Evolutionary conservation across 2,113 vertebrate genomes (phyloP).

Genomic region (Sapayoa aenigma): DNA sequence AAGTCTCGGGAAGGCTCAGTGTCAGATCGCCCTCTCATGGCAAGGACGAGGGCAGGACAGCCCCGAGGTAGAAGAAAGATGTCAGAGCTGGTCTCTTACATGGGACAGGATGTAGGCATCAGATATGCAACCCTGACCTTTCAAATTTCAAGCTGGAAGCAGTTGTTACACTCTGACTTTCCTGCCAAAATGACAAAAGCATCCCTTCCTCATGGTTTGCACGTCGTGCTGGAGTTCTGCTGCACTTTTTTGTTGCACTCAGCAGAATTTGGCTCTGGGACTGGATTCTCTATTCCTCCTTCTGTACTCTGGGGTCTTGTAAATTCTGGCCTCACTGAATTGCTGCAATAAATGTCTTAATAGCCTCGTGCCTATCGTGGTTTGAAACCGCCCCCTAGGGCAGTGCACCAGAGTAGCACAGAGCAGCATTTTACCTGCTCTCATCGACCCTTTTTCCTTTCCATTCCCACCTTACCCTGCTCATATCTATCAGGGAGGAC

Average conservation of each 20-base stretch:
- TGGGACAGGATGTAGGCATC: accelerated
- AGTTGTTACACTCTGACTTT: neutral
- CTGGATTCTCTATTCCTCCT: neutral
- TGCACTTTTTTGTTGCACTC: neutral
- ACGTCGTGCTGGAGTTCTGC: accelerated
- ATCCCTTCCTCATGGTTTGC: accelerated
- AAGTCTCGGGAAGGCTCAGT: neutral
- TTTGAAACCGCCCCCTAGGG: neutral
- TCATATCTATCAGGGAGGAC: neutral
- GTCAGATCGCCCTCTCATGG: conserved; percentile 57
- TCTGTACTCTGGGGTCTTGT: neutral
- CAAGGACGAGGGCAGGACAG: neutral
- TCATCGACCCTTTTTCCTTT: neutral
- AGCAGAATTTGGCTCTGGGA: neutral
- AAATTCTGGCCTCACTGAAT: neutral
- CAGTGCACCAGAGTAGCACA: neutral
- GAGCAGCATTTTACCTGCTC: neutral
- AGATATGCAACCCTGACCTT: neutral
- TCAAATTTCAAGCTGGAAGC: neutral
- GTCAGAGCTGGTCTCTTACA: neutral
- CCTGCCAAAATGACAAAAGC: neutral
- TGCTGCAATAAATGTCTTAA: neutral
- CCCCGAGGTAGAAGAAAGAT: accelerated
- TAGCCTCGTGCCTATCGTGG: accelerated
- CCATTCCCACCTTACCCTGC: neutral